Base-by-base conservation (phyloP, 2,797 vertebrate species). In the Danio choprae region DNA sequence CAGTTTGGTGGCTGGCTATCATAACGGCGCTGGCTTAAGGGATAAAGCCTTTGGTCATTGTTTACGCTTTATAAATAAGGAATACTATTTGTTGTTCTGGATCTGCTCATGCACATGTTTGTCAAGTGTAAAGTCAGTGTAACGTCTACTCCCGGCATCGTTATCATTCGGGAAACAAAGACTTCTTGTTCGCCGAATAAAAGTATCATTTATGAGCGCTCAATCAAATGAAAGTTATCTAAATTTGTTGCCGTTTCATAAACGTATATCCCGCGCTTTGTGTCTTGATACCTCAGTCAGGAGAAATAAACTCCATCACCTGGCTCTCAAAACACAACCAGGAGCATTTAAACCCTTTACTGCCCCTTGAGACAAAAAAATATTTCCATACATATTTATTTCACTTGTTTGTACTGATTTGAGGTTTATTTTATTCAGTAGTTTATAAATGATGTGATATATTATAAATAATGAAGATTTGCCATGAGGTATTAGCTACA, bases 161-260 rank as follows among this genome's bases (percentile, higher is more conserved):
- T 10, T 62, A 9, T 22, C 58, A 50, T 74, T 63, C 5, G 44
- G 16, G 7, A 63, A 63, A 75, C 59, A 75, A 74, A 74, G 41
- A 64, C 29, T 41, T 51, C 29, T 51, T 44, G 50, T 60, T 10
- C 55, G 18, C 9, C 3, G 22, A 36, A 12, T 74, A 2, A 75
- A 75, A 22, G 64, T 51, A 29, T 50, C 2, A 53, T 43, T 70
- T 50, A 58, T 22, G 16, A 29, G 6, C 9, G 5, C 29, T 59
- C 44, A 50, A 70, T 60, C 36, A 60, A 40, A 51, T 18, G 2
- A 56, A 77, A 55, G 20, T 65, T 44, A 67, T 29, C 20, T 55
- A 18, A 18, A 50, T 48, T 59, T 12, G 36, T 40, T 29, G 12
- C 29, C 15, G 44, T 40, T 74, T 12, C 60, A 5, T 56, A 69